Percentiles rank a stretch among this genome's conserved stretches.
phyloP scores from a whole-genome alignment of 2,888 invertebrate genomes.

The Drosophila limbata region DNA sequence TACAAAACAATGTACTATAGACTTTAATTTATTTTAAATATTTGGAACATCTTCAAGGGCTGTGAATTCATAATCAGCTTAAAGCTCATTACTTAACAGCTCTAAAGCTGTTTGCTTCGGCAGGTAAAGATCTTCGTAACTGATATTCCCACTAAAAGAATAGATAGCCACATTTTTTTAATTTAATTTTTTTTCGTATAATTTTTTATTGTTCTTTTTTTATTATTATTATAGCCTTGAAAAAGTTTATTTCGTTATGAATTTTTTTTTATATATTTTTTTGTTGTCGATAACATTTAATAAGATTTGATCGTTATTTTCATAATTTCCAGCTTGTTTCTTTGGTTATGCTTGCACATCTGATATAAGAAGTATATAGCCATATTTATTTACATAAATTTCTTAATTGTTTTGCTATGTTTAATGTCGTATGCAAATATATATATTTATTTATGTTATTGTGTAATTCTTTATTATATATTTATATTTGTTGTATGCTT shows the following conservation, averaged over 20 bases:
- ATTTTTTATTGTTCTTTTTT: conserved; percentile 11
- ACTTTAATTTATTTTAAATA: not conserved
- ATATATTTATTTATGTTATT: conserved; percentile 23
- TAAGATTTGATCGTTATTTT: conserved; percentile 54
- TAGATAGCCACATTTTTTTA: not conserved
- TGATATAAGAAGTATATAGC: conserved; percentile 49
- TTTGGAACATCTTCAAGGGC: not conserved
- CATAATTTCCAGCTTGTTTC: conserved; percentile 46
- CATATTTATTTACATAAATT: conserved; percentile 50
- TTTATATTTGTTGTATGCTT: conserved; percentile 9
- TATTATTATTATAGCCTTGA: conserved; percentile 63
- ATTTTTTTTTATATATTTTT: conserved; percentile 61
- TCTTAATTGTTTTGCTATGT: conserved; percentile 27
- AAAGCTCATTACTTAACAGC: not conserved
- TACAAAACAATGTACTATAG: conserved; percentile 3
- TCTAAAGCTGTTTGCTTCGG: not conserved
- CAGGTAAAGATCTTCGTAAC: not conserved
- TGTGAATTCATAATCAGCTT: not conserved
- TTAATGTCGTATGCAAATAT: conserved; percentile 49
- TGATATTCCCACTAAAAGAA: not conserved
- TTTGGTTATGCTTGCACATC: conserved; percentile 47
- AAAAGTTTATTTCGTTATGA: conserved; percentile 56
- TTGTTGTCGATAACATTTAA: conserved; percentile 63
- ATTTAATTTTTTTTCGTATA: conserved; percentile 10
- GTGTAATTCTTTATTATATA: conserved; percentile 14